These are phyloP conservation scores for Macrocentrus cingulum DNA, from an alignment of 1,140 invertebrate species.

Conservation along the genomic window DNA sequence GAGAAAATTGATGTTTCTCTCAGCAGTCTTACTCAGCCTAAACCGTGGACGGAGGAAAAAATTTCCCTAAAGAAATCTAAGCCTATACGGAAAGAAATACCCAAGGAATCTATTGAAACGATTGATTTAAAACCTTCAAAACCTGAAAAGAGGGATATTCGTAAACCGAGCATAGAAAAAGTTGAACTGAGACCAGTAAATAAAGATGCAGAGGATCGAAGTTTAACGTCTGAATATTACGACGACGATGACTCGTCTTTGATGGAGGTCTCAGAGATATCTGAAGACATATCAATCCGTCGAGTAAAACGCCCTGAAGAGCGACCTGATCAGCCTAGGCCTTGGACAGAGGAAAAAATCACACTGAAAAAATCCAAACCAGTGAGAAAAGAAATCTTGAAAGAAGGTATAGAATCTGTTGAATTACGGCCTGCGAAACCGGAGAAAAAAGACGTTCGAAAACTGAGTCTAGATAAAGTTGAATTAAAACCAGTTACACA, in stretches of 20 bases:
- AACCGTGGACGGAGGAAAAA: slow-evolving; percentile 61
- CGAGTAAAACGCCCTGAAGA: slow-evolving; percentile 26
- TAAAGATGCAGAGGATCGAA: slow-evolving; percentile 31
- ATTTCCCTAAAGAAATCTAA: slow-evolving; percentile 44
- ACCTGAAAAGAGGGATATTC: slow-evolving; percentile 41
- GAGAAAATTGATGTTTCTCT: slow-evolving; percentile 21
- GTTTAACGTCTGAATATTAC: slow-evolving; percentile 16
- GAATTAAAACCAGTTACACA: slow-evolving; percentile 33
- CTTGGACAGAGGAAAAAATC: slow-evolving; percentile 54
- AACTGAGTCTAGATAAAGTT: slow-evolving; percentile 38
- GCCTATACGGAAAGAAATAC: slow-evolving; percentile 45
- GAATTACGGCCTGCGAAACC: slow-evolving; percentile 45
- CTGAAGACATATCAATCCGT: slow-evolving; percentile 22
- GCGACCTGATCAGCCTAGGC: slow-evolving; percentile 36
- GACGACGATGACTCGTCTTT: slow-evolving; percentile 20
- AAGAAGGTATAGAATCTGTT: slow-evolving; percentile 38
- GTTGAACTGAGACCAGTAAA: slow-evolving; percentile 38
- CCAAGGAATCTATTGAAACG: slow-evolving; percentile 37
- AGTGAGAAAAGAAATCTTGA: slow-evolving; percentile 36
- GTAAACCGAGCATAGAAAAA: slow-evolving; percentile 42
- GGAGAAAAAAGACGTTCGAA: slow-evolving; percentile 36
- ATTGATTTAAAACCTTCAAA: slow-evolving; percentile 61
- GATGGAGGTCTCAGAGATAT: slow-evolving; percentile 15
- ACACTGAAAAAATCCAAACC: slow-evolving; percentile 40
- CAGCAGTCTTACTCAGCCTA: slow-evolving; percentile 46